phyloP scores from a whole-genome alignment of 2,888 invertebrate species.

The Fabriciana adippe region DNA sequence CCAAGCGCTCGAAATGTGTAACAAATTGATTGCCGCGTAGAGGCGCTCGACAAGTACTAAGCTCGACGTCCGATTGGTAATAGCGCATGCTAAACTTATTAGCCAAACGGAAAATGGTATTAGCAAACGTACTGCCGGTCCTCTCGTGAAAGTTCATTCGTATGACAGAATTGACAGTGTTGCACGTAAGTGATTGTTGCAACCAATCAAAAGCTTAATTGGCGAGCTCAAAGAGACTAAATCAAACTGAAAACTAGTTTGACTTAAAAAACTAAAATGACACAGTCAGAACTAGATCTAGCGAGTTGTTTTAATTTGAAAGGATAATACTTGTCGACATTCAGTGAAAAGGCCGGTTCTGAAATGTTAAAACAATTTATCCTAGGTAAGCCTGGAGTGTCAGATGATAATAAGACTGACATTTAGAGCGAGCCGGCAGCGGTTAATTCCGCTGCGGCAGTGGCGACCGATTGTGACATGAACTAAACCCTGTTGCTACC shows the following conservation, averaged over 20 bases:
- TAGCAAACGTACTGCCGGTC: conserved; percentile 68
- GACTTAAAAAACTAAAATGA: conserved; percentile 50
- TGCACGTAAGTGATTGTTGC: conserved; percentile 76
- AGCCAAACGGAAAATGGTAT: conserved; percentile 80
- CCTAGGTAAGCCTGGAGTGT: conserved; percentile 78
- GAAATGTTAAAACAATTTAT: conserved; percentile 80
- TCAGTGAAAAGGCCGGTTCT: conserved; percentile 65
- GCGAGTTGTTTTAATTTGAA: conserved; percentile 63
- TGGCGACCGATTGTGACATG: conserved; percentile 74
- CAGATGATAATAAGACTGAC: conserved; percentile 81
- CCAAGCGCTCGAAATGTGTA: conserved; percentile 77
- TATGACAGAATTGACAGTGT: conserved; percentile 73
- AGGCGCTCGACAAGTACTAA: conserved; percentile 64
- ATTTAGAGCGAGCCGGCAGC: conserved; percentile 69
- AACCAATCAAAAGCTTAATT: conserved; percentile 76
- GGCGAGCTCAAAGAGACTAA: conserved; percentile 54
- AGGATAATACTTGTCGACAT: conserved; percentile 70
- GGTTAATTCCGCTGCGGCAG: conserved; percentile 77
- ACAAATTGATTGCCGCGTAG: conserved; percentile 77
- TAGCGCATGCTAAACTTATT: conserved; percentile 81
- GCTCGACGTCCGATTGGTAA: conserved; percentile 77
- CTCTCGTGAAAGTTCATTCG: conserved; percentile 71
- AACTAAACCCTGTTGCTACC: conserved; percentile 76
- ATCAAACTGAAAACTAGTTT: conserved; percentile 61
- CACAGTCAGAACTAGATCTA: conserved; percentile 50